Evolutionary conservation across 2,888 invertebrate species (phyloP).

Genomic region (Andrena hattorfiana): DNA sequence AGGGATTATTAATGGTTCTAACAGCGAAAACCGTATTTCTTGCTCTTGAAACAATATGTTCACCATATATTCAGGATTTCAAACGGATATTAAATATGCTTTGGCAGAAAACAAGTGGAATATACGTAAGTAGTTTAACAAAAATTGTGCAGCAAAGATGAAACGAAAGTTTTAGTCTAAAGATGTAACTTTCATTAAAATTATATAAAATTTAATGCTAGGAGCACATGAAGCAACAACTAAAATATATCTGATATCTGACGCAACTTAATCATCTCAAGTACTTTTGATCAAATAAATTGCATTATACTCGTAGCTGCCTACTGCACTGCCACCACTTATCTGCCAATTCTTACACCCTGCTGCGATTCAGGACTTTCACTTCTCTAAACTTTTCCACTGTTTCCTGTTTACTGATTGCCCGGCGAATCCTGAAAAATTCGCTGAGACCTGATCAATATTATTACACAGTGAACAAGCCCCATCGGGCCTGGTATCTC

Average conservation of each 20-base stretch:
- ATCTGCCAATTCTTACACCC: not conserved
- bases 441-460: not conserved
- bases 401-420: conserved; percentile 1
- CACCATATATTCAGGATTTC: conserved; percentile 44
- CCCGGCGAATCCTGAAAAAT: not conserved
- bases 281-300: too few relatives aligned
- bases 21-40: conserved; percentile 61
- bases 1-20: conserved; percentile 65
- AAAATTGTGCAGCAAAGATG: not conserved
- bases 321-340: not conserved
- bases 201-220: not conserved
- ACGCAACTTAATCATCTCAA: too few relatives aligned
- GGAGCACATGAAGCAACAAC: too few relatives aligned
- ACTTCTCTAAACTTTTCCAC: not conserved
- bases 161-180: not conserved
- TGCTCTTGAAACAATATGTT: conserved; percentile 44
- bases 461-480: too few relatives aligned
- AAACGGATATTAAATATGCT: not conserved
- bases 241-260: too few relatives aligned
- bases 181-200: not conserved
- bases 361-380: not conserved
- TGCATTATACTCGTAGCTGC: too few relatives aligned
- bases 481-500: too few relatives aligned
- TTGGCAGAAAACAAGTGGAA: not conserved
- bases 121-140: not conserved